Evolutionary conservation across 2,888 invertebrate species (phyloP).

Genomic region (Mythimna lalbum): DNA sequence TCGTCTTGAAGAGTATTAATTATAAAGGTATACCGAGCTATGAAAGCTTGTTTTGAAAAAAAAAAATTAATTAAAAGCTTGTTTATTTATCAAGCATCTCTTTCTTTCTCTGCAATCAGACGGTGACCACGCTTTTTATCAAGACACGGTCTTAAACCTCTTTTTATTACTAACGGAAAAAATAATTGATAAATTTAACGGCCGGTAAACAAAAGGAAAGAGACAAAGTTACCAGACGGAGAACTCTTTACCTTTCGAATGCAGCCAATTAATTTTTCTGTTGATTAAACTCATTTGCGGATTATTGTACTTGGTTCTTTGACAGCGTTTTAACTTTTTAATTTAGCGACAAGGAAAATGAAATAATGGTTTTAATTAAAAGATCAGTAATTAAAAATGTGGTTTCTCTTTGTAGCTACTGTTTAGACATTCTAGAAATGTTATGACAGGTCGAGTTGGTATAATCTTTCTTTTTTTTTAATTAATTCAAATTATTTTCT

Average conservation of each 20-base stretch:
- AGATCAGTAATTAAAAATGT: conserved; percentile 7
- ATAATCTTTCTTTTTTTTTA: too few relatives aligned
- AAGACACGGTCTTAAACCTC: neutral
- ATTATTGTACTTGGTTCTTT: conserved; percentile 16
- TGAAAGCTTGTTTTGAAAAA: too few relatives aligned
- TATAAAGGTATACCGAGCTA: too few relatives aligned
- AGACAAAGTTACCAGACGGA: neutral
- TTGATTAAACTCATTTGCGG: conserved; percentile 24
- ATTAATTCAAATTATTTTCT: too few relatives aligned
- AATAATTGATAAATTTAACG: conserved; percentile 11
- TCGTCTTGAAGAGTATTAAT: too few relatives aligned
- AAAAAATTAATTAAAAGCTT: too few relatives aligned
- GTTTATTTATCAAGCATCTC: too few relatives aligned
- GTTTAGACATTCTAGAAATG: neutral
- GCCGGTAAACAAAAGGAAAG: neutral
- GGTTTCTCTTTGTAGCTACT: neutral
- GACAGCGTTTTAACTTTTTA: conserved; percentile 17
- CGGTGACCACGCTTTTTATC: too few relatives aligned
- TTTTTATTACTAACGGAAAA: neutral
- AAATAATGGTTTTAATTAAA: conserved; percentile 17
- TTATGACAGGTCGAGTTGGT: too few relatives aligned
- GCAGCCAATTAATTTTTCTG: conserved; percentile 10
- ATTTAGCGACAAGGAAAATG: neutral
- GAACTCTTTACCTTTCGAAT: conserved; percentile 7
- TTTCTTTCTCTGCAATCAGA: too few relatives aligned